Conservation (phyloP, 1,140 invertebrate genomes). For the Microplitis mediator region DNA sequence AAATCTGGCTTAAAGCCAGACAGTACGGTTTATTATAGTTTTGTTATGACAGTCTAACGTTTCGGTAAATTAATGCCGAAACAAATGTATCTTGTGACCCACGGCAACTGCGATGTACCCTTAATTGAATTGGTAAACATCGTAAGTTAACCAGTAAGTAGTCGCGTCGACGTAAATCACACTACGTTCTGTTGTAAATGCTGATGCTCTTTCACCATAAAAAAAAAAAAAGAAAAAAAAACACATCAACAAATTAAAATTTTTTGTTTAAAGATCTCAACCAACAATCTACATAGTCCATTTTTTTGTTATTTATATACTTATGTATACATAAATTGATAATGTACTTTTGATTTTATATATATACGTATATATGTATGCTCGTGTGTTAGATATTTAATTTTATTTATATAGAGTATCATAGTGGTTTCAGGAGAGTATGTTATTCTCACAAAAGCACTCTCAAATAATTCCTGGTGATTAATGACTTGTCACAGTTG, state of each 20-base stretch:
- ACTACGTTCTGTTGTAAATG: conserved; percentile 17
- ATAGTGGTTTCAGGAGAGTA: no score
- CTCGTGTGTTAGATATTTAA: no score
- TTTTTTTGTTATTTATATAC: no score
- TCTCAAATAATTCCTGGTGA: conserved; percentile 18
- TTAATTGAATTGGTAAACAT: conserved; percentile 64
- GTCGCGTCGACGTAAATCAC: conserved; percentile 50
- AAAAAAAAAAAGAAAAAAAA: not conserved
- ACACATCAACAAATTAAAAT: no score
- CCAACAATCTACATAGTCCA: no score
- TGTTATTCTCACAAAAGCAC: conserved; percentile 6
- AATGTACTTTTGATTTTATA: no score
- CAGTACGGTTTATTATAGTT: conserved; percentile 61
- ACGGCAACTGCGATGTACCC: conserved; percentile 31
- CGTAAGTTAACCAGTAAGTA: conserved; percentile 58
- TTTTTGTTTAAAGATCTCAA: no score
- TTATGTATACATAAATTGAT: no score
- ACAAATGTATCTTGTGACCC: conserved; percentile 54
- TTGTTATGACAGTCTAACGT: conserved; percentile 60
- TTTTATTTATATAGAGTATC: not conserved
- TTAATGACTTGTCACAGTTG: conserved; percentile 14
- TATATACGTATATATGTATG: no score
- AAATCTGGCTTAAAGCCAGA: conserved; percentile 40
- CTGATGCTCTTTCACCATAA: not conserved
- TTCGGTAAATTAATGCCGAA: conserved; percentile 61